Percentiles rank a stretch among this genome's conserved stretches.
Conservation (phyloP, 2,888 invertebrate species). For the Lacanobia wlatinum region DNA sequence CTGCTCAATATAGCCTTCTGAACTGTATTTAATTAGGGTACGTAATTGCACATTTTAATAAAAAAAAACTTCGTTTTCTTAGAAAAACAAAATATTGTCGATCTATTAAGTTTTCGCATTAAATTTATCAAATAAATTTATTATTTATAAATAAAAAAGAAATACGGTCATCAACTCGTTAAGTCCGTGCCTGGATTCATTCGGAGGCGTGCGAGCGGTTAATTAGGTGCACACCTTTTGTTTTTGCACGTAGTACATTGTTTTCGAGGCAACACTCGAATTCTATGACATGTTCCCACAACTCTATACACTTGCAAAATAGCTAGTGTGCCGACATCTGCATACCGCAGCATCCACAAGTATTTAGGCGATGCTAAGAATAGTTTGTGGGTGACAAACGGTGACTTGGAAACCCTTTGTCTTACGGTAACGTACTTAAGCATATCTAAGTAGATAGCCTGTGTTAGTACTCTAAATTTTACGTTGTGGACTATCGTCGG, state of each 20-base stretch:
- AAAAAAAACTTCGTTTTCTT: too few species aligned
- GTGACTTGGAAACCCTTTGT: constrained; percentile 59
- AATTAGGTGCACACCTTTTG: constrained; percentile 86
- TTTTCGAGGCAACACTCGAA: constrained; percentile 79
- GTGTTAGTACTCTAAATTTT: constrained; percentile 16
- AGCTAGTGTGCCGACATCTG: constrained; percentile 76
- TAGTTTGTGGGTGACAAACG: constrained; percentile 63
- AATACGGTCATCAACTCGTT: constrained; percentile 2
- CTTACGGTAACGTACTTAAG: constrained; percentile 22
- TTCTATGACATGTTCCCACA: constrained; percentile 86
- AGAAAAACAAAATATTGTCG: too few species aligned
- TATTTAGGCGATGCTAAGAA: constrained; percentile 71
- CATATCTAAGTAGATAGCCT: constrained; percentile 41
- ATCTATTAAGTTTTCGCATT: too few species aligned
- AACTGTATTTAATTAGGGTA: not conserved
- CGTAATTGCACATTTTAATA: too few species aligned
- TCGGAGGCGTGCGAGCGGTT: constrained; percentile 78
- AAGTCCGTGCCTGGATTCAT: constrained; percentile 65
- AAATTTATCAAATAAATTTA: too few species aligned
- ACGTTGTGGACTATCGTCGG: not conserved
- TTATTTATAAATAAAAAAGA: not conserved
- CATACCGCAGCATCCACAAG: constrained; percentile 70
- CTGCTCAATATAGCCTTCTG: not conserved
- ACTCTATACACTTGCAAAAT: constrained; percentile 83
- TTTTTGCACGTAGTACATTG: constrained; percentile 84